Base-by-base conservation (phyloP, 2,797 vertebrate genomes). In the Argya squamiceps region DNA sequence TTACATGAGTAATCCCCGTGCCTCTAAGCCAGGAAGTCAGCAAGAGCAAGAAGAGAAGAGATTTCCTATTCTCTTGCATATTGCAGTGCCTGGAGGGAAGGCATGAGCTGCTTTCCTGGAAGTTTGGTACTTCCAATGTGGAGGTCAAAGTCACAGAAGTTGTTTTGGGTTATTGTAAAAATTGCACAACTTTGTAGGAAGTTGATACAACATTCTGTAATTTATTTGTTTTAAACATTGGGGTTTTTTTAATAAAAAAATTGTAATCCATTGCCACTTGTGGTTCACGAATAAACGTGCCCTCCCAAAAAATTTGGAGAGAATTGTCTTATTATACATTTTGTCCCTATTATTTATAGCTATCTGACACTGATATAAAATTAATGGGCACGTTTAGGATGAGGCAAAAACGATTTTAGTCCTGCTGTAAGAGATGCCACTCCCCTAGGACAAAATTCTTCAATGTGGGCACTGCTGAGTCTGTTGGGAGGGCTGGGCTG, bases 281-380 rank as follows among this genome's bases (percentile, higher is more conserved):
- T 39, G 6, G 8, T n/a, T 21, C 29, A 16, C 0, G 1, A 73
- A 32, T 26, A 43, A 76, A 76, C 0, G 1, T 4, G 2, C 52
- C 11, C 18, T 79, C 26, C 18, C 6, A 7, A 80, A 46, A 24
- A 7, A 9, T 3, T 17, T 32, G 53, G 15, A 19, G 17, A 86
- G 4, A 19, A 62, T 43, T 79, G 1, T 41, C 6, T 70, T 63
- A 37, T 30, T 65, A 23, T 21, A 9, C 3, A 41, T 68, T 47
- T 68, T 44, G 10, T 34, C 15, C 74, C 24, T 37, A 24, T 36
- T 88, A 44, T 63, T 77, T 79, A 6, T 14, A 89, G 39, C 11
- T 85, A 1, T 30, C 29, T 82, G 71, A n/a, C 41, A 39, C 6
- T 29, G 23, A 49, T 1, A 46, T 34, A 32, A 34, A 67, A 74